Evolutionary conservation across 64 coral and sea anemone genomes (phyloP), one percentile per base, ranked within the genome.

Genomic region (Platygyra sinensis): DNA sequence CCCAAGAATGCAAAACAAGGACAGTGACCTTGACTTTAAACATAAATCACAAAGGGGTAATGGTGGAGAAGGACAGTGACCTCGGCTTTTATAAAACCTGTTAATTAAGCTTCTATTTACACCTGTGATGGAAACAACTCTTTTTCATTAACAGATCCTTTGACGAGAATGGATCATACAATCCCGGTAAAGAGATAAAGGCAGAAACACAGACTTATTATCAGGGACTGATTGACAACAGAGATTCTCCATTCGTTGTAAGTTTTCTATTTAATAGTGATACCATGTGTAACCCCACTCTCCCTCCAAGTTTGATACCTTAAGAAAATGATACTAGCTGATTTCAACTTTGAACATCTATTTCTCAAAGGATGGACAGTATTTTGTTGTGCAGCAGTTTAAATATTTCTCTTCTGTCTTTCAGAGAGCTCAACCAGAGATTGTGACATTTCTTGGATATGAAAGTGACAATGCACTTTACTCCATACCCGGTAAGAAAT

Each of bases 371-470:
- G 15, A 57, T 57, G 54, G 54, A 9, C 54, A 57, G 54, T 57
- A 15, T 64, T 30, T 14, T 22, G 5, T 15, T 73, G 61, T 39
- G 36, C 30, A 30, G 25, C 14, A 15, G 0, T 30, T 13, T 25
- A 20, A 67, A 67, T 16, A 30, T 57, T 59, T 49, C 15, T 80
- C 28, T 1, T 72, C 29, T 51, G 31, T 72, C 18, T 59, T 30
- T 73, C 79, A 99, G 97, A 95, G 94, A 89, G 91, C 97, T 52
- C 97, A 99, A 80, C 94, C 94, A 30, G 97, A 99, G 76, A 95
- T 95, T 85, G 97, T 99, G 20, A 99, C 97, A 76, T 99, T 99
- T 62, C 97, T 99, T 93, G 97, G 97, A 39, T 89, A 94, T 91
- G 97, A 95, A 19, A 90, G 64, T 72, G 97, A 99, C 32, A 95